Percentiles rank a stretch among this genome's conserved stretches.
Evolutionary conservation across 2,113 vertebrate species (phyloP).

Genomic region (Lanius ludovicianus): DNA sequence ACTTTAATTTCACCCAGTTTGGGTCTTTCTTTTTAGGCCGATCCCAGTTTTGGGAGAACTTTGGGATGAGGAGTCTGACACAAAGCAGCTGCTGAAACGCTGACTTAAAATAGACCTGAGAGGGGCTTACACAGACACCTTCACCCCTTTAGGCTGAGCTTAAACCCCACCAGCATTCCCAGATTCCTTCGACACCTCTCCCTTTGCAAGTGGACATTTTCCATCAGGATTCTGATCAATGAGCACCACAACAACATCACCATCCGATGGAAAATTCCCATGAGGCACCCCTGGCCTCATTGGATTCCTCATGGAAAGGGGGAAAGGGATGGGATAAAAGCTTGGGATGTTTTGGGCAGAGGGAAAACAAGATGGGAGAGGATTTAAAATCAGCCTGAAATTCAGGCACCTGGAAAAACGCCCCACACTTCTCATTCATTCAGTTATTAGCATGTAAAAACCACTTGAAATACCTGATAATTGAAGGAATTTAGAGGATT

Average conservation of each 20-base stretch:
- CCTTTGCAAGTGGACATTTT: not conserved
- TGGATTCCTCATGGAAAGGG: fast-evolving
- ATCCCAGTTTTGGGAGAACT: not conserved
- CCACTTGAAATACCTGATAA: not conserved
- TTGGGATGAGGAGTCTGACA: not conserved
- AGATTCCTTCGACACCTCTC: not conserved
- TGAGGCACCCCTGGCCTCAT: not conserved
- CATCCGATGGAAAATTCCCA: not conserved
- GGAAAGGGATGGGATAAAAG: not conserved
- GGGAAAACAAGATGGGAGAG: not conserved
- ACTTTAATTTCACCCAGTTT: not conserved
- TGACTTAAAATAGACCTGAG: fast-evolving
- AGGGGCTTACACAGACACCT: not conserved
- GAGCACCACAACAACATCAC: fast-evolving
- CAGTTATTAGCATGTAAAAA: not conserved
- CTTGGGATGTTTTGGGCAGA: not conserved
- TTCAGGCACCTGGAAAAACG: not conserved
- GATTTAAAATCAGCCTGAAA: not conserved
- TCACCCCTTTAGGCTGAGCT: not conserved
- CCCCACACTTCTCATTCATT: not conserved
- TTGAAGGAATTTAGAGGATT: not conserved
- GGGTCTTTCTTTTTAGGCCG: not conserved
- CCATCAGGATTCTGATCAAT: not conserved
- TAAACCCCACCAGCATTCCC: not conserved
- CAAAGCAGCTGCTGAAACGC: fast-evolving